Percentiles rank a stretch among this genome's conserved stretches.
Conservation (phyloP, 2,113 vertebrate species). For the Pedetes capensis region DNA sequence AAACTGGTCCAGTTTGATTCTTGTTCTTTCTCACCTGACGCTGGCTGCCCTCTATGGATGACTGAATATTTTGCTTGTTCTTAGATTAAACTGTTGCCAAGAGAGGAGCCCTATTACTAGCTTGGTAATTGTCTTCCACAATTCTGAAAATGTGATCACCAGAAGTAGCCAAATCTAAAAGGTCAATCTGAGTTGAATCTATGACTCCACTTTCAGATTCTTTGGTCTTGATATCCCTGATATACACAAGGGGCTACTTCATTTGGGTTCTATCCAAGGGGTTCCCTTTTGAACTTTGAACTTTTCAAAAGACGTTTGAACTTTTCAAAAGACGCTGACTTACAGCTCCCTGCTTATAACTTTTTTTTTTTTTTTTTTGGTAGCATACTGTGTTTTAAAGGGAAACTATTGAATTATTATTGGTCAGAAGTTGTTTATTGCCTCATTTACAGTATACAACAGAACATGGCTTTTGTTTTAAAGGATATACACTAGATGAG, state of each 20-base stretch:
- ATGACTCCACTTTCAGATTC: not conserved
- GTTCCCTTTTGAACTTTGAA: not conserved
- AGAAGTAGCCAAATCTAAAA: not conserved
- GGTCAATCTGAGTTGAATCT: not conserved
- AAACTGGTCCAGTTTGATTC: not conserved
- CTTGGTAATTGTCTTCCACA: not conserved
- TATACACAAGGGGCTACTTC: not conserved
- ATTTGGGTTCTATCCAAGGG: not conserved
- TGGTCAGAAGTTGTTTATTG: not conserved
- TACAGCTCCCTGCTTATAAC: not conserved
- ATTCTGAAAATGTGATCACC: constrained; percentile 2
- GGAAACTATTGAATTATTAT: not conserved
- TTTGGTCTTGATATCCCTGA: not conserved
- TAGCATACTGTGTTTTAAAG: not conserved
- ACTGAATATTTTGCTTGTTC: not conserved
- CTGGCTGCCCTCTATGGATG: constrained; percentile 65
- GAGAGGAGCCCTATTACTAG: not conserved
- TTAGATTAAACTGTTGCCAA: not conserved
- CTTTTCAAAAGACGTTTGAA: not conserved
- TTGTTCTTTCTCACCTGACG: not conserved
- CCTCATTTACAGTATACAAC: not conserved
- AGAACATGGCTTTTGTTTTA: not conserved
- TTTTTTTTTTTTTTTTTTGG: not conserved
- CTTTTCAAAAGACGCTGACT: not conserved
- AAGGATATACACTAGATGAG: not conserved